Evolutionary conservation across 1,140 invertebrate species (phyloP), one percentile per base, ranked within the genome.

Genomic region (Steinernema khuongi): DNA sequence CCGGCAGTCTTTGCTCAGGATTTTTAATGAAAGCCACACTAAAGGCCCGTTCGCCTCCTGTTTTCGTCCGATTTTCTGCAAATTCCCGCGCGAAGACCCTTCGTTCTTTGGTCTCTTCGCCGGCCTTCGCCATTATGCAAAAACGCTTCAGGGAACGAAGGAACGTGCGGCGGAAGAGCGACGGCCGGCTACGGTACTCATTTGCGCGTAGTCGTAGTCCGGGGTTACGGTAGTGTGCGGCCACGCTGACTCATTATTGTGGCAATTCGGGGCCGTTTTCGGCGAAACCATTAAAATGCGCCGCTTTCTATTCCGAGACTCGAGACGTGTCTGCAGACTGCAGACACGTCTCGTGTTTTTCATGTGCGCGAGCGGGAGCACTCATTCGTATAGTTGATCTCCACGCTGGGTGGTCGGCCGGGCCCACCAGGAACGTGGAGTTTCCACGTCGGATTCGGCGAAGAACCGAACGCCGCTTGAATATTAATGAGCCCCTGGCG

Each of bases 221-320:
- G 50, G 50, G 50, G 22, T n/a, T 60, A 60, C 50, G 50, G 50
- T 60, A 60, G 7, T 22, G 11, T 7, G 14, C 50, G 7, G 50
- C 50, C 4, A 14, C 11, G 19, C 50, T 60, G 50, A 60, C 14
- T 60, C 50, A 60, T 60, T n/a, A 60, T 60, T 60, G 50, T 60
- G 50, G 50, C 50, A 60, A 60, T 60, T 60, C 22, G 50, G 7
- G 11, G 50, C 50, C 14, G 4, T n/a, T 60, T 60, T 60, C 50
- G 26, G 50, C 50, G 50, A 60, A 60, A 60, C 50, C 50, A 60
- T 60, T 60, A 60, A 60, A 60, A 60, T 60, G 11, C 50, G 50
- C 19, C 50, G 11, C 4, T 22, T 60, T 60, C 11, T 60, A 17
- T 60, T 11, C 4, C 50, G 50, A 22, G 4, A 14, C 4, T 60